These are phyloP conservation scores for Archegozetes longisetosus DNA, from an alignment of 1,140 invertebrate species.

Conservation along the genomic window DNA sequence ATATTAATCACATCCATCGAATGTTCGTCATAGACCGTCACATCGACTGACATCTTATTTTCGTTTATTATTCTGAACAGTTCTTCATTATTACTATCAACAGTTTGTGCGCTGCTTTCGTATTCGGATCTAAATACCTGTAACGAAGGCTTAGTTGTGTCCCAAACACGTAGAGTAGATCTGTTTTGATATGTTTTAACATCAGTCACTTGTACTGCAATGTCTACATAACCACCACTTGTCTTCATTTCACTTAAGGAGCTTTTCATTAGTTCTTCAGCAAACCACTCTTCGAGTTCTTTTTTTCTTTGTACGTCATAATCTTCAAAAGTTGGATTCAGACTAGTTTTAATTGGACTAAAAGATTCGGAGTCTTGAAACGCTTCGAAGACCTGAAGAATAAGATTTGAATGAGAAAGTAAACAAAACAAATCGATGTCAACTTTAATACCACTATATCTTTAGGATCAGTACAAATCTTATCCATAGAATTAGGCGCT, in stretches of 20 bases:
- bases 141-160: background rate
- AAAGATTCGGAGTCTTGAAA: background rate
- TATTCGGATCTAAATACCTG: background rate
- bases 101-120: background rate
- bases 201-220: background rate
- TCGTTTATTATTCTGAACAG: background rate
- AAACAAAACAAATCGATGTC: too few relatives aligned
- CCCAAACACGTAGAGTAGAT: background rate
- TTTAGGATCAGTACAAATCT: background rate
- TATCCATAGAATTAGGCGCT: background rate
- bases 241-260: background rate
- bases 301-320: background rate
- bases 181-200: background rate
- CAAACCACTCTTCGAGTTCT: background rate
- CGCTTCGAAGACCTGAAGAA: background rate
- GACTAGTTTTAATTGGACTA: background rate
- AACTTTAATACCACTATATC: background rate
- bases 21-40: background rate
- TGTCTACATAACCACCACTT: background rate
- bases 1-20: background rate
- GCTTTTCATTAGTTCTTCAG: background rate
- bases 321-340: background rate
- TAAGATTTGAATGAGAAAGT: too few relatives aligned
- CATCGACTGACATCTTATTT: background rate
- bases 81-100: background rate